Percentiles rank a stretch among this genome's conserved stretches.
Conservation (phyloP, 2,113 vertebrate genomes). For the Salvelinus fontinalis region DNA sequence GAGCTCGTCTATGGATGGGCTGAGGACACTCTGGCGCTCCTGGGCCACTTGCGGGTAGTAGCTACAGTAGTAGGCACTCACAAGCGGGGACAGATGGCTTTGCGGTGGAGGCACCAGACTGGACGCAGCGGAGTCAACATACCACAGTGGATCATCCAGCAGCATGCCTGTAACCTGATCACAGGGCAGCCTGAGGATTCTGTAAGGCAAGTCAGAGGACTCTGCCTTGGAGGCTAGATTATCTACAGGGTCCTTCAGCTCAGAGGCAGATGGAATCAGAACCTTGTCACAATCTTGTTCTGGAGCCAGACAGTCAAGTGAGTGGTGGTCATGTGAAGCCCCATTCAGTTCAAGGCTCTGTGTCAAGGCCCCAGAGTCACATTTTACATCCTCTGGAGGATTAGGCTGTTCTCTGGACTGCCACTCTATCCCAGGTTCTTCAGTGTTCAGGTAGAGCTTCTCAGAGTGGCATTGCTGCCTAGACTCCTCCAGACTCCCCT, state of each 20-base stretch:
- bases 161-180: conserved; percentile 36
- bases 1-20: conserved; percentile 56
- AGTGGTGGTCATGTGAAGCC: too few relatives aligned
- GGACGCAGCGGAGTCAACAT: conserved; percentile 18
- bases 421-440: too few relatives aligned
- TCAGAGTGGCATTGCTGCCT: too few relatives aligned
- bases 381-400: too few relatives aligned
- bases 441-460: too few relatives aligned
- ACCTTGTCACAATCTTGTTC: not conserved
- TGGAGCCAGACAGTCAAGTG: not conserved
- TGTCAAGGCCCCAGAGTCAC: too few relatives aligned
- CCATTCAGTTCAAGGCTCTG: not conserved
- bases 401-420: too few relatives aligned
- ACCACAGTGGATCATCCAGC: conserved; percentile 43
- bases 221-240: not conserved
- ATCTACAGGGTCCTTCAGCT: not conserved
- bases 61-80: conserved; percentile 31
- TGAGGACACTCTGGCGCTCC: conserved; percentile 57
- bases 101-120: conserved; percentile 13
- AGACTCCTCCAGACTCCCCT: too few relatives aligned
- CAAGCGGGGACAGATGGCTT: conserved; percentile 33
- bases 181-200: conserved; percentile 50
- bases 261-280: not conserved
- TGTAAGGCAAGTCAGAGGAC: conserved; percentile 35
- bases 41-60: conserved; percentile 48